phyloP scores from a whole-genome alignment of 2,888 invertebrate genomes.

The Thereva unica region DNA sequence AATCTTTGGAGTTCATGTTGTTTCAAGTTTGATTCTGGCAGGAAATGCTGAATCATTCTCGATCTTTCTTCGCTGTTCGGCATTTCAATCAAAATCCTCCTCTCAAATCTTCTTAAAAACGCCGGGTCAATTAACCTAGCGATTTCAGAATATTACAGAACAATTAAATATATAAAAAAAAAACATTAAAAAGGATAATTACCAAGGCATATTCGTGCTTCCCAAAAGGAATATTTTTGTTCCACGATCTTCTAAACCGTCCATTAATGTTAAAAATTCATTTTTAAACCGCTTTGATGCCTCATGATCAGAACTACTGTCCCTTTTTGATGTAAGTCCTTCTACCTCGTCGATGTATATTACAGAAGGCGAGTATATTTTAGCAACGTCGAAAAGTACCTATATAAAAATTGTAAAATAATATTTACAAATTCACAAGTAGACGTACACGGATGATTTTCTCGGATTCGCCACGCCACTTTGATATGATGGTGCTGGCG shows the following conservation, averaged over 20 bases:
- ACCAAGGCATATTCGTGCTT: slow-evolving; percentile 93
- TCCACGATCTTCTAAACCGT: slow-evolving; percentile 71
- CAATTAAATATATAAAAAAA: slow-evolving; percentile 14
- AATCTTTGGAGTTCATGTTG: slow-evolving; percentile 54
- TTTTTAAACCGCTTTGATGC: slow-evolving; percentile 86
- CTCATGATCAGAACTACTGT: slow-evolving; percentile 75
- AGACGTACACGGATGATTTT: slow-evolving; percentile 78
- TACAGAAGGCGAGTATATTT: slow-evolving; percentile 82
- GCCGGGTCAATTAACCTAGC: slow-evolving; percentile 84
- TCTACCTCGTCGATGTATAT: slow-evolving; percentile 95
- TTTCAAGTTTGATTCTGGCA: slow-evolving; percentile 57
- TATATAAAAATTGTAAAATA: neutral
- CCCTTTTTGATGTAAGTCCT: slow-evolving; percentile 72
- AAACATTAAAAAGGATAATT: slow-evolving; percentile 38
- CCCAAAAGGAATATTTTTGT: slow-evolving; percentile 74
- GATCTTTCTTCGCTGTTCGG: slow-evolving; percentile 71
- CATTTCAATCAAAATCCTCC: slow-evolving; percentile 78
- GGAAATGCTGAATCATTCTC: slow-evolving; percentile 68
- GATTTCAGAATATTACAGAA: slow-evolving; percentile 25
- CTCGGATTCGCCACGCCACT: slow-evolving; percentile 96
- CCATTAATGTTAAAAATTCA: slow-evolving; percentile 84
- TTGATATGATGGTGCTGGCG: slow-evolving; percentile 87
- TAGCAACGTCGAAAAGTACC: slow-evolving; percentile 87
- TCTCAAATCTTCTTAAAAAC: slow-evolving; percentile 84
- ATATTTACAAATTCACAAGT: neutral